Conservation (phyloP, 2,888 invertebrate genomes). For the Hermaeophaga mercurialis region DNA sequence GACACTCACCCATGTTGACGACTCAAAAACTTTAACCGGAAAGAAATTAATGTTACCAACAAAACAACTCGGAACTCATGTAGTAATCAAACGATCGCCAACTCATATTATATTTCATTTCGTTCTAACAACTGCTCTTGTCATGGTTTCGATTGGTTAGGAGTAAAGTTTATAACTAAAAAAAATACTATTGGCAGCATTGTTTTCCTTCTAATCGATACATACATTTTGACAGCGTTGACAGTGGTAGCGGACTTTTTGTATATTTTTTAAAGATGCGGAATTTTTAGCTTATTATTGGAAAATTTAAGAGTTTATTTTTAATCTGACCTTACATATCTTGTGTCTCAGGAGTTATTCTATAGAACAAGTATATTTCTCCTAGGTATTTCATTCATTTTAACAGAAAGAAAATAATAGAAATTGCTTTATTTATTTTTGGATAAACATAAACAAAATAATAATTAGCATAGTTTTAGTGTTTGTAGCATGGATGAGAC, state of each 20-base stretch:
- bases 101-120: too few species aligned
- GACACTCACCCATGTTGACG: constrained; percentile 57
- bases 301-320: constrained; percentile 49
- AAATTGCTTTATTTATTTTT: constrained; percentile 50
- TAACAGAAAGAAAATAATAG: constrained; percentile 35
- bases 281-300: constrained; percentile 44
- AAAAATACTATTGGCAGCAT: constrained; percentile 2
- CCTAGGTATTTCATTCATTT: constrained; percentile 26
- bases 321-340: constrained; percentile 29
- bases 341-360: constrained; percentile 11
- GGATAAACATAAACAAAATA: constrained; percentile 25
- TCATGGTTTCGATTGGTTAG: too few species aligned
- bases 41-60: constrained; percentile 38
- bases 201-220: constrained; percentile 15
- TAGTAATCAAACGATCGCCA: neutral
- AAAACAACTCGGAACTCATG: constrained; percentile 3
- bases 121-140: too few species aligned
- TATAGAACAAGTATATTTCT: neutral
- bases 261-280: constrained; percentile 52
- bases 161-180: too few species aligned
- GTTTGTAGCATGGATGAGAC: constrained; percentile 42
- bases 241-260: constrained; percentile 53
- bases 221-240: constrained; percentile 38
- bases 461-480: too few species aligned
- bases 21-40: constrained; percentile 44